Base-by-base conservation (phyloP, 2,797 vertebrate species). In the Otolemur crassicaudatus region DNA sequence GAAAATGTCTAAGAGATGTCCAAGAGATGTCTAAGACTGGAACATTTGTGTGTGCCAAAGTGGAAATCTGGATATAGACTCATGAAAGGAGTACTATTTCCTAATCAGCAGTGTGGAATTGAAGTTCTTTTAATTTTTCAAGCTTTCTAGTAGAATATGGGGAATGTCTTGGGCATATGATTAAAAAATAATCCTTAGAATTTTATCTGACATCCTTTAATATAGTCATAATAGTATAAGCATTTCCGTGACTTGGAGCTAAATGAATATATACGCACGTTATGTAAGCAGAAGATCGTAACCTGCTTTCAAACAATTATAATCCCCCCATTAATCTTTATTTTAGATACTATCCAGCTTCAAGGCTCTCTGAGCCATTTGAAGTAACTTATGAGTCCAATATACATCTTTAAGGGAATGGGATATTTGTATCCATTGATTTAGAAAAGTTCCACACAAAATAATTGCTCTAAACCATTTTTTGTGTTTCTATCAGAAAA, bases 251-350 rank as follows among this genome's bases (percentile, higher is more conserved):
- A 80, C 3, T 80, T 96, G 49, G 76, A 79, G 16, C 11, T 93
- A 83, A 90, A 95, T 95, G 49, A 87, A 77, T 91, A 79, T 73
- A 53, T 58, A 63, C 65, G 5, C 22, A 34, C 40, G 22, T 95
- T 83, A 77, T 88, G 67, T 95, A 89, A 86, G 25, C 61, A 79
- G 69, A 91, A 76, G 12, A 96, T 27, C 23, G 77, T 86, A 94
- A 84, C 37, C 1, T 70, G 43, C 25, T 91, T 95, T 95, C 22
- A 94, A 86, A 95, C 13, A 81, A 89, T 89, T 87, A 89, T 10
- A 72, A 7, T 16, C 22, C 2, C 31, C 17, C 56, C 31, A 87
- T 93, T 93, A 90, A 91, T 91, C 53, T 94, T 87, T 77, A 16
- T 89, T 94, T 90, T 69, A 46, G 7, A 75, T 87, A 2, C 2